Conservation (phyloP, 2,113 vertebrate genomes). For the Lasiurus borealis region DNA sequence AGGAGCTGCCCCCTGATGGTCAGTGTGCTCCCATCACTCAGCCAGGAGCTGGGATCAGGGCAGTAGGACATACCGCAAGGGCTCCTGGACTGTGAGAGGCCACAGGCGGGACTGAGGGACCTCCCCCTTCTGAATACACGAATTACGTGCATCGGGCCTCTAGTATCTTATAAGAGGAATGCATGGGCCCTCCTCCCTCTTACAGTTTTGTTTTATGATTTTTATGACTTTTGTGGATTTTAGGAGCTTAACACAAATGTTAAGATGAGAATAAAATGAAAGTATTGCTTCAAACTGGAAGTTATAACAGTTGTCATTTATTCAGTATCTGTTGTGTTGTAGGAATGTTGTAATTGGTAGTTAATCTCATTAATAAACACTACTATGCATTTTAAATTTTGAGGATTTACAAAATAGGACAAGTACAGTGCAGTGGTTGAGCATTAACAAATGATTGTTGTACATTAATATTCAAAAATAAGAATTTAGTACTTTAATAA, state of each 20-base stretch:
- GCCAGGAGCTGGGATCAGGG: no score
- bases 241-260: not conserved
- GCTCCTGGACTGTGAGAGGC: no score
- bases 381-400: constrained; percentile 8
- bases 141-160: no score
- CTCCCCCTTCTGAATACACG: no score
- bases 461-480: constrained; percentile 37
- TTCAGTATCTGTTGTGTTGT: not conserved
- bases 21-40: no score
- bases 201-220: not conserved
- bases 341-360: not conserved
- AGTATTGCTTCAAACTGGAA: constrained; percentile 15
- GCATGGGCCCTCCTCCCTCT: not conserved
- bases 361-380: not conserved
- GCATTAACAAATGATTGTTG: not conserved
- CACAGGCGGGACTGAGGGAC: no score
- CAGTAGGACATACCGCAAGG: no score
- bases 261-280: constrained; percentile 42
- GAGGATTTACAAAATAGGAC: not conserved
- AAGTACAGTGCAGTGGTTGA: not conserved
- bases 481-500: constrained; percentile 41
- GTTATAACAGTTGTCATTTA: not conserved
- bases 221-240: constrained; percentile 25
- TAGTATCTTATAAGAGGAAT: constrained; percentile 4
- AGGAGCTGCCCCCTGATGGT: no score